These are phyloP conservation scores for Triplophysa tibetana DNA, from an alignment of 2,113 vertebrate species.

Conservation along the genomic window DNA sequence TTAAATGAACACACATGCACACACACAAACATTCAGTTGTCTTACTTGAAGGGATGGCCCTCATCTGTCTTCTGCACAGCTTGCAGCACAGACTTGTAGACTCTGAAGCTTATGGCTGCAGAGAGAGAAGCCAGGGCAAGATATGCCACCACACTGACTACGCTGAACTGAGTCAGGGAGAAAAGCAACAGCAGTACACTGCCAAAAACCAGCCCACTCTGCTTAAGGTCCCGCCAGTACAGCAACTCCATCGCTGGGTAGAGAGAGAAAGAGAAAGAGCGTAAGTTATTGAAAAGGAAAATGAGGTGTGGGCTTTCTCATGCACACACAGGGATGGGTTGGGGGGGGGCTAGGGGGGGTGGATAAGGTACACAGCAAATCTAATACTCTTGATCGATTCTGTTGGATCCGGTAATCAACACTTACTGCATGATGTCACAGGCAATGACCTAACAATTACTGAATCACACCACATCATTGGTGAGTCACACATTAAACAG, in stretches of 20 bases:
- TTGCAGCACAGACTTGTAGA: constrained; percentile 99
- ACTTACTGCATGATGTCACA: neutral
- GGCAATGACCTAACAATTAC: neutral
- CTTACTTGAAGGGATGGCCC: constrained; percentile 98
- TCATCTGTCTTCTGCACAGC: constrained; percentile 99
- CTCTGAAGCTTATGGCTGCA: constrained; percentile 97
- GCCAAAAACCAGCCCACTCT: constrained; percentile 92
- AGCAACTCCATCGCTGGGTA: constrained; percentile 90
- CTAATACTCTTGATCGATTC: neutral
- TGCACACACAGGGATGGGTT: neutral
- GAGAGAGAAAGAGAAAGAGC: constrained; percentile 17
- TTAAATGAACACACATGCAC: neutral
- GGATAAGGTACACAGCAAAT: neutral
- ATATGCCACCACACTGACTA: constrained; percentile 96
- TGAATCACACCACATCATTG: constrained; percentile 1
- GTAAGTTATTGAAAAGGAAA: neutral
- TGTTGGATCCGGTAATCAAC: constrained; percentile 1
- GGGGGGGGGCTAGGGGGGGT: too few relatives aligned
- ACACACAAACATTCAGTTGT: neutral
- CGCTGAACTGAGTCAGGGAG: constrained; percentile 98
- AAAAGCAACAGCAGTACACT: constrained; percentile 94
- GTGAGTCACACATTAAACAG: constrained; percentile 7
- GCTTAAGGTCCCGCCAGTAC: constrained; percentile 98
- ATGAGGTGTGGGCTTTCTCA: constrained; percentile 2
- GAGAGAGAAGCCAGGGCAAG: constrained; percentile 94